Evolutionary conservation across 2,888 invertebrate genomes (phyloP).

Genomic region (Eulithis prunata): DNA sequence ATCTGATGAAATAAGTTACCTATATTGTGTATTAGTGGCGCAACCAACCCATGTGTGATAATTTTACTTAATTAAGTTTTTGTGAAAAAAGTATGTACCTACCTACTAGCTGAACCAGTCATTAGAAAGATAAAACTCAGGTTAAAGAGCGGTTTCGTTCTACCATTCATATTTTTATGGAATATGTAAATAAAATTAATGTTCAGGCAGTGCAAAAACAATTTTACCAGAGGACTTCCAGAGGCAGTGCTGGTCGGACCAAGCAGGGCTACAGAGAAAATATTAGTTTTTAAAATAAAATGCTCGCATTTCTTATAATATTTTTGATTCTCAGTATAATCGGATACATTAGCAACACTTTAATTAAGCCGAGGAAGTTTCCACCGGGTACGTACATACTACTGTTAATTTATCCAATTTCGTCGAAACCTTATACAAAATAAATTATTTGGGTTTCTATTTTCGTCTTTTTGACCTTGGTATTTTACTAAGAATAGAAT

Average conservation of each 20-base stretch:
- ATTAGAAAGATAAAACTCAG: no score
- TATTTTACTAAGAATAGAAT: no score
- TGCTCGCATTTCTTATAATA: conserved; percentile 32
- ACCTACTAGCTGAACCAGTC: no score
- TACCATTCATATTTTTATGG: no score
- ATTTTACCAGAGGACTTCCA: not conserved
- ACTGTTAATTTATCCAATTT: no score
- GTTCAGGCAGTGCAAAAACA: not conserved
- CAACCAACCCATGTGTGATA: not conserved
- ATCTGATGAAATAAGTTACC: not conserved
- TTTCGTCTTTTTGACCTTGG: no score
- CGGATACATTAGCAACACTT: conserved; percentile 36
- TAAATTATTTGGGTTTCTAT: no score
- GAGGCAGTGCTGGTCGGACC: not conserved
- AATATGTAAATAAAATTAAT: no score
- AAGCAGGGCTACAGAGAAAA: not conserved
- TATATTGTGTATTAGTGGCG: conserved; percentile 8
- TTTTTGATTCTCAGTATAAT: conserved; percentile 32
- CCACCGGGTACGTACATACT: conserved; percentile 39
- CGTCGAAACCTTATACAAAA: no score
- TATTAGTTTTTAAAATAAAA: conserved; percentile 14
- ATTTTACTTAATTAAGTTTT: no score
- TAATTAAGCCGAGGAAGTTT: conserved; percentile 43
- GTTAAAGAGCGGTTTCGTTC: no score
- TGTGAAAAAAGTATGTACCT: no score